A percentile compares a stretch with the other conserved stretches of the same genome.
These are phyloP conservation scores for Dasyornis broadbenti DNA, from an alignment of 2,113 vertebrate species.

Conservation along the genomic window DNA sequence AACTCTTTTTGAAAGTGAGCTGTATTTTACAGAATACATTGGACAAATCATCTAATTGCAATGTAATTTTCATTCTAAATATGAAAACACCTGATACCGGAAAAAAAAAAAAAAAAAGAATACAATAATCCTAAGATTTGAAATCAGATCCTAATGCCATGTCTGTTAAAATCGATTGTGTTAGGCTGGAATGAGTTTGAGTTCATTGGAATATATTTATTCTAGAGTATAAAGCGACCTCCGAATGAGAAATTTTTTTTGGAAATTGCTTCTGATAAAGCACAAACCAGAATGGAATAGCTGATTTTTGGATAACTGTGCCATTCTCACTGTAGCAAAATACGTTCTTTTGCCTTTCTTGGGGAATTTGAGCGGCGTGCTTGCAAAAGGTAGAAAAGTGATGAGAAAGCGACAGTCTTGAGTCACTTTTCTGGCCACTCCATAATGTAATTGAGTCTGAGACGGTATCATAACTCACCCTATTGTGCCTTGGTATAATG, in stretches of 20 bases:
- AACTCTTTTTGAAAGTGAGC: background rate
- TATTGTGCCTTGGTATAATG: background rate
- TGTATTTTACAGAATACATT: background rate
- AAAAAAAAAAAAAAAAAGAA: background rate
- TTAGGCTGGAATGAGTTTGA: background rate
- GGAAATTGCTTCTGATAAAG: conserved; percentile 4
- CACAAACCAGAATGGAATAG: background rate
- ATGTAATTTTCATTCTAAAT: background rate
- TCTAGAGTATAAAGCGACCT: background rate
- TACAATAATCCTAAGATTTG: background rate
- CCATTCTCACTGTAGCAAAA: background rate
- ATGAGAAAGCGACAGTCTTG: background rate
- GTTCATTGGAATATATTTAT: background rate
- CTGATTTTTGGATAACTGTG: background rate
- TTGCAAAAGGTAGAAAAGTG: background rate
- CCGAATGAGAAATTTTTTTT: background rate
- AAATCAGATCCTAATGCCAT: background rate
- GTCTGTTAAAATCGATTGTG: background rate
- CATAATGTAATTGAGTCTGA: background rate
- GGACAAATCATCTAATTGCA: background rate
- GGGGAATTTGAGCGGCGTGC: background rate
- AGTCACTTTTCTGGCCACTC: background rate
- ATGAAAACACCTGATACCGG: background rate
- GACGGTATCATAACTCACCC: background rate
- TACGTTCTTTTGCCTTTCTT: background rate